phyloP scores from a whole-genome alignment of 2,888 invertebrate species.

The Leptinotarsa juncta region DNA sequence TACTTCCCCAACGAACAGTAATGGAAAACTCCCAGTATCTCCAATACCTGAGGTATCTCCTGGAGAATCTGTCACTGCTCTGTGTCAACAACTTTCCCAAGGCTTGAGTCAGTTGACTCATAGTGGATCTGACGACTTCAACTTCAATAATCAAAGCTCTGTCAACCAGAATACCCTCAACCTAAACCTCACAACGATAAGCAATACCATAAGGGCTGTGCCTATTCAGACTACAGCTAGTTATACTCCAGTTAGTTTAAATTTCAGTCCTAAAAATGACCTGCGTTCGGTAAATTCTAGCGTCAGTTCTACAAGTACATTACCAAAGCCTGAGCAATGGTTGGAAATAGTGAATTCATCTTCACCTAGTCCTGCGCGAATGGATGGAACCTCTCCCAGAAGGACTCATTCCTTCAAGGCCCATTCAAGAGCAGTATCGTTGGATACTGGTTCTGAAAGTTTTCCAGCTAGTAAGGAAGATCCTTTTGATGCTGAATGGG shows the following conservation, averaged over 20 bases:
- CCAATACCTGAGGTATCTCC: slow-evolving; percentile 82
- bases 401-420: slow-evolving; percentile 68
- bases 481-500: slow-evolving; percentile 90
- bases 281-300: slow-evolving; percentile 44
- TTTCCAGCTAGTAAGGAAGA: slow-evolving; percentile 66
- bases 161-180: slow-evolving; percentile 69
- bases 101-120: slow-evolving; percentile 74
- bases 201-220: slow-evolving; percentile 17
- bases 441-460: slow-evolving; percentile 65
- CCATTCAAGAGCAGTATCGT: slow-evolving; percentile 70
- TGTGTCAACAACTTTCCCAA: slow-evolving; percentile 81
- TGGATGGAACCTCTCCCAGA: slow-evolving; percentile 66
- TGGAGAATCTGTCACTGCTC: slow-evolving; percentile 76
- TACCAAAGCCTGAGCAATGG: slow-evolving; percentile 88
- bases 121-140: slow-evolving; percentile 70
- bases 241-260: slow-evolving; percentile 55
- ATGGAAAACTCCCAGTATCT: slow-evolving; percentile 71
- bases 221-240: slow-evolving; percentile 48
- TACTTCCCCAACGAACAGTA: slow-evolving; percentile 51
- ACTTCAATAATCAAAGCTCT: slow-evolving; percentile 70
- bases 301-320: slow-evolving; percentile 53
- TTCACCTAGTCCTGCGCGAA: slow-evolving; percentile 60
- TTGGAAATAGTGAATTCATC: slow-evolving; percentile 76
- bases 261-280: slow-evolving; percentile 51
- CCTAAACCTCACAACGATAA: slow-evolving; percentile 58